A percentile compares a stretch with the other conserved stretches of the same genome.
phyloP scores from a whole-genome alignment of 2,113 vertebrate genomes.

The Chlamydotis undulata region DNA sequence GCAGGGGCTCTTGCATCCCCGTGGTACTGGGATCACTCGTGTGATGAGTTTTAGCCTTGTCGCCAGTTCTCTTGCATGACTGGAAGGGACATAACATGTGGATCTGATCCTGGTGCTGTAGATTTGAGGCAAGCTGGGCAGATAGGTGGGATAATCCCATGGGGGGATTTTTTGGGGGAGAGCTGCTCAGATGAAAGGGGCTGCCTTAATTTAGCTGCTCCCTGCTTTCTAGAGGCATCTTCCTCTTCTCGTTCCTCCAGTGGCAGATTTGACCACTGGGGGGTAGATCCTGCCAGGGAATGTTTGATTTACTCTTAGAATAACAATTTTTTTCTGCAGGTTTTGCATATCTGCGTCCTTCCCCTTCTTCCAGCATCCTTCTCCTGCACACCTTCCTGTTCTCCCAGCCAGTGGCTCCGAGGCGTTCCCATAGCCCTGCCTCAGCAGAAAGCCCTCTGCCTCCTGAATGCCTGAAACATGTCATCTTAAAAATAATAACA shows the following conservation, averaged over 20 bases:
- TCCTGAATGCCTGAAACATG: background rate
- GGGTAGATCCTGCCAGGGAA: background rate
- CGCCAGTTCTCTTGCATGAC: background rate
- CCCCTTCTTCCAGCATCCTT: background rate
- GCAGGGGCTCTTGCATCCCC: background rate
- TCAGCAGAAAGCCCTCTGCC: background rate
- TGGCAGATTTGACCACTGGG: background rate
- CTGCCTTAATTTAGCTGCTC: background rate
- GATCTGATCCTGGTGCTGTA: background rate
- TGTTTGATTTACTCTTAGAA: background rate
- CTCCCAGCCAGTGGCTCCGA: accelerated
- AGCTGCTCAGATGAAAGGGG: background rate
- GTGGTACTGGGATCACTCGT: background rate
- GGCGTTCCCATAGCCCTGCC: background rate
- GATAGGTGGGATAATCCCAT: background rate
- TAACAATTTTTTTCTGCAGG: background rate
- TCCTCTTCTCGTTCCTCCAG: background rate
- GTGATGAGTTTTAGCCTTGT: background rate
- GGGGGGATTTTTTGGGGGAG: background rate
- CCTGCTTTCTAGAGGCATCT: background rate
- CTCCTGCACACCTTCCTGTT: background rate
- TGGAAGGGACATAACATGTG: background rate
- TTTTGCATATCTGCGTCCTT: background rate
- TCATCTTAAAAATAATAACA: background rate
- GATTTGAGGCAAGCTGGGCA: background rate